Evolutionary conservation across 2,797 vertebrate species (phyloP), one percentile per base, ranked within the genome.

Genomic region (Helicolenus hilgendorfi): DNA sequence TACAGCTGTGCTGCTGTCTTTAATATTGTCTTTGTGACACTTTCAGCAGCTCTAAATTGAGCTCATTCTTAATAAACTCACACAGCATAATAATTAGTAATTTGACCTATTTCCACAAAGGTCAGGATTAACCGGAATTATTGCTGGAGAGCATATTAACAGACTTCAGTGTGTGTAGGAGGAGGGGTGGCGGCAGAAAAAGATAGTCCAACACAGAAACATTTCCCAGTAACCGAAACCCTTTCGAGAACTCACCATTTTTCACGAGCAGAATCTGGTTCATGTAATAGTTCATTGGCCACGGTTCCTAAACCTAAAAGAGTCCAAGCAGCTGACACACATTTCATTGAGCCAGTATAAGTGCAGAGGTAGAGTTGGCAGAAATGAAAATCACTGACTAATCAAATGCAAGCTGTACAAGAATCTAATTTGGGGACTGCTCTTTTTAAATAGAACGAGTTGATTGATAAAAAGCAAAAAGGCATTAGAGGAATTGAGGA

Each of bases 41-140:
- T 81, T 87, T 83, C 65, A 79, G 63, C 13, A 22, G 60, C 45
- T 81, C 60, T 55, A 65, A 87, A 81, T 79, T 82, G 33, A 92
- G 81, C 68, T 79, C 55, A 88, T 86, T 89, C 70, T 92, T 86
- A 84, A 88, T 84, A 87, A 90, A 90, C 31, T 82, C 83, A 89
- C 79, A 71, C 29, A 26, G 83, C 22, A 63, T 82, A 90, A 84
- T 88, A 85, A 91, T 92, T 92, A 84, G 53, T 58, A 62, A 64
- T 90, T 92, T 92, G 76, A 92, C 75, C 81, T 85, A 58, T 79
- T 75, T 84, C 53, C 10, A 35, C 8, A 86, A 82, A 91, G 77
- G 84, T 89, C 62, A 73, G 36, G 77, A 88, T 90, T 83, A 89
- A 88, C 33, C 11, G 15, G 77, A 85, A 79, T 85, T 60, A 84